These are phyloP conservation scores for Phallusia fumigata DNA, from an alignment of 23 tunicate species.

Conservation along the genomic window DNA sequence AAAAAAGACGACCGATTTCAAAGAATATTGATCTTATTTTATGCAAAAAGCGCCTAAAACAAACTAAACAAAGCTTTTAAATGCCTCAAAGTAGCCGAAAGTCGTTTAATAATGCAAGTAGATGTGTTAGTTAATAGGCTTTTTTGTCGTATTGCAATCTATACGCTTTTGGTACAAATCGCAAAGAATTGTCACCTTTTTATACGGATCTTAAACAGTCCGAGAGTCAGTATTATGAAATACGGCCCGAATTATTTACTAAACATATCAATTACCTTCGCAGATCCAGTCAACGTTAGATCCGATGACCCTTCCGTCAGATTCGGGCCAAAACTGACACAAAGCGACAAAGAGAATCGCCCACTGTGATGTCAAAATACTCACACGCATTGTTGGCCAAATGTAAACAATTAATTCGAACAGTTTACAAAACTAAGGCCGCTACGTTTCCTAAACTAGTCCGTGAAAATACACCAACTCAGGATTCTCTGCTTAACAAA, in stretches of 20 bases:
- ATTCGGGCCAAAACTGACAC: neutral
- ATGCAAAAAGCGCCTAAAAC: no score
- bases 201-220: no score
- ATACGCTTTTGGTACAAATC: no score
- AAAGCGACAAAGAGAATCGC: neutral
- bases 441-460: neutral
- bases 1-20: no score
- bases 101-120: no score
- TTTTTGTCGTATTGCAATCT: no score
- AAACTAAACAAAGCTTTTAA: no score
- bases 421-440: neutral
- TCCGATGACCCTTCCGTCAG: neutral
- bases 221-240: neutral
- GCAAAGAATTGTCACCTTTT: no score
- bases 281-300: neutral
- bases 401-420: neutral
- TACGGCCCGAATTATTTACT: neutral
- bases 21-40: no score
- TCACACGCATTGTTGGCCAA: neutral
- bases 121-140: no score
- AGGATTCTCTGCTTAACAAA: neutral
- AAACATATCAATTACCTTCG: conserved; percentile 1
- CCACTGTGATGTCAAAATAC: neutral
- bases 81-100: no score
- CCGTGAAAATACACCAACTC: neutral